Percentiles rank a stretch among this genome's conserved stretches.
These are phyloP conservation scores for Drosophila neotestacea DNA, from an alignment of 2,888 invertebrate genomes.

Conservation along the genomic window DNA sequence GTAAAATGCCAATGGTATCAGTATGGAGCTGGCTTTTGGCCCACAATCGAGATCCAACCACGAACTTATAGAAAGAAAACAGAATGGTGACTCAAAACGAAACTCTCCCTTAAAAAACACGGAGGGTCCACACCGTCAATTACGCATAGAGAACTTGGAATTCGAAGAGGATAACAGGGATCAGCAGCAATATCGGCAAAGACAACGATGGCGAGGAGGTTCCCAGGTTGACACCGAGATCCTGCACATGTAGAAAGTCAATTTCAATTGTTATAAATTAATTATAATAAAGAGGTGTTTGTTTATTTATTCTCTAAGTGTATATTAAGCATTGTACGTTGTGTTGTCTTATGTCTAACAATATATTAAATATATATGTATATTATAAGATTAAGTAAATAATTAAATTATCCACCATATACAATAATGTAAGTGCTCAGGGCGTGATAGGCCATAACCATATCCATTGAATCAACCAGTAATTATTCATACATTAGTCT, in stretches of 20 bases:
- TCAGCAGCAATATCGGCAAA: constrained; percentile 49
- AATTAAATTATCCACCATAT: constrained; percentile 36
- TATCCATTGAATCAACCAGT: constrained; percentile 22
- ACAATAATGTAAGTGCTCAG: constrained; percentile 44
- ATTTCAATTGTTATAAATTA: constrained; percentile 30
- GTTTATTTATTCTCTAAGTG: constrained; percentile 2
- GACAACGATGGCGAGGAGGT: constrained; percentile 31
- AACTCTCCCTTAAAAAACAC: not conserved
- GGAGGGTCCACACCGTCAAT: constrained; percentile 14
- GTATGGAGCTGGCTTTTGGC: constrained; percentile 21
- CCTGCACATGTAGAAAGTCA: constrained; percentile 41
- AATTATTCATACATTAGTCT: constrained; percentile 11
- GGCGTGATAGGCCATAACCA: constrained; percentile 45
- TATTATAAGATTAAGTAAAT: constrained; percentile 17
- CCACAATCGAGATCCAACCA: constrained; percentile 26
- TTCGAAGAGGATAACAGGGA: constrained; percentile 62
- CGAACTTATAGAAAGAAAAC: constrained; percentile 6
- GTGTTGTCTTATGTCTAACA: constrained; percentile 20
- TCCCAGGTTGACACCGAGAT: constrained; percentile 20
- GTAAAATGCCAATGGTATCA: constrained; percentile 9
- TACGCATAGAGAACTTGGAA: constrained; percentile 67
- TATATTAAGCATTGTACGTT: not conserved
- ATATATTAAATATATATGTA: constrained; percentile 11
- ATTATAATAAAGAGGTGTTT: constrained; percentile 7
- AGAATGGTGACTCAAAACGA: not conserved